phyloP scores from a whole-genome alignment of 2,797 vertebrate species.

The Phrynocephalus vlangalii region DNA sequence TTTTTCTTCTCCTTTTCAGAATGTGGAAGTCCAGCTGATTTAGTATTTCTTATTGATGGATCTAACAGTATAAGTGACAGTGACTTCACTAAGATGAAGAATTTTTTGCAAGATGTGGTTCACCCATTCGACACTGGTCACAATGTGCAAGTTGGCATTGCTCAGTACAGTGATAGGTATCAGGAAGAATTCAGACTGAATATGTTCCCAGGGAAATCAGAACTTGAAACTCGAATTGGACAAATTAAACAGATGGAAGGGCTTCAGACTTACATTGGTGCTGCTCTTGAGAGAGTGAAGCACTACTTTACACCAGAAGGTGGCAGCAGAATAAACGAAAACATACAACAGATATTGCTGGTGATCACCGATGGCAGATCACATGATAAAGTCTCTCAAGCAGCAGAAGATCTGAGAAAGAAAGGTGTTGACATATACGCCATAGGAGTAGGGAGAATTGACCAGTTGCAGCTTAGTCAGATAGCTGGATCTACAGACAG shows the following conservation, averaged over 20 bases:
- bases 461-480: constrained; percentile 67
- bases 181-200: constrained; percentile 53
- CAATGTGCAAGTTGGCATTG: constrained; percentile 63
- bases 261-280: constrained; percentile 48
- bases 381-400: constrained; percentile 61
- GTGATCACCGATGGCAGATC: constrained; percentile 71
- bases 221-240: constrained; percentile 55
- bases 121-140: constrained; percentile 59
- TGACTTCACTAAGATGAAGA: constrained; percentile 68
- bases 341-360: constrained; percentile 66
- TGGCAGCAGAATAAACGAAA: constrained; percentile 63
- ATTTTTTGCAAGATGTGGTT: constrained; percentile 62
- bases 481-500: constrained; percentile 62
- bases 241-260: constrained; percentile 57
- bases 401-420: constrained; percentile 62
- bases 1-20: constrained; percentile 54
- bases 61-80: constrained; percentile 65
- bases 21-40: constrained; percentile 69
- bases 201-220: constrained; percentile 19
- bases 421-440: constrained; percentile 66
- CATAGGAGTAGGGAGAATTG: constrained; percentile 63
- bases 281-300: constrained; percentile 56
- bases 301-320: constrained; percentile 58
- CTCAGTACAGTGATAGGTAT: constrained; percentile 67
- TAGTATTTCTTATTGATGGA: constrained; percentile 76